Percentiles rank a stretch among this genome's conserved stretches.
These are phyloP conservation scores for Palloptera scutellata DNA, from an alignment of 2,888 invertebrate species.

Conservation along the genomic window DNA sequence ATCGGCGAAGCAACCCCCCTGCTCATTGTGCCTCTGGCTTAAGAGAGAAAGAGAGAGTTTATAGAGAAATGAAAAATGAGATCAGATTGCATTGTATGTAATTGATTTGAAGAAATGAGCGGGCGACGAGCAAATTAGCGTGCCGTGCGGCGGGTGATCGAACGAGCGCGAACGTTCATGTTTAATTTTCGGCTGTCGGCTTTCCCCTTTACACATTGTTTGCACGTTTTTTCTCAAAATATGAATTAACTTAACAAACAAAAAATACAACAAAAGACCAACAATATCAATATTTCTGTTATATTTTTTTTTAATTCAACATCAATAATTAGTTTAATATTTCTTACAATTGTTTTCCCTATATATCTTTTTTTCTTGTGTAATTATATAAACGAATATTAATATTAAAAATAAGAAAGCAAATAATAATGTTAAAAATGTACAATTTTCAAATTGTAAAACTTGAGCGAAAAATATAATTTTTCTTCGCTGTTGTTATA, in stretches of 20 bases:
- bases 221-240: constrained; percentile 64
- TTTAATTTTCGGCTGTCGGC: constrained; percentile 63
- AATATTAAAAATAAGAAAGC: constrained; percentile 32
- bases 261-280: constrained; percentile 30
- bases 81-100: constrained; percentile 1
- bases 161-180: background rate
- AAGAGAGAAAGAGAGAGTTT: constrained; percentile 13
- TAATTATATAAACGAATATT: constrained; percentile 3
- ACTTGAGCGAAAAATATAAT: constrained; percentile 10
- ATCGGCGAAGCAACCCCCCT: too few species aligned
- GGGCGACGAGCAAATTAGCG: too few species aligned
- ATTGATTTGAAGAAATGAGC: background rate
- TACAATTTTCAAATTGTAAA: constrained; percentile 41
- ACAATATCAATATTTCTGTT: constrained; percentile 17
- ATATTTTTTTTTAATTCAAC: too few species aligned
- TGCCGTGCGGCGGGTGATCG: too few species aligned
- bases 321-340: background rate
- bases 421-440: constrained; percentile 34
- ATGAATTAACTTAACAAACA: constrained; percentile 27
- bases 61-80: background rate
- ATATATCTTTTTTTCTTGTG: too few species aligned
- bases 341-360: too few species aligned
- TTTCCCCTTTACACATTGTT: constrained; percentile 68
- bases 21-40: too few species aligned
- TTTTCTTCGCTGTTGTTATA: constrained; percentile 33